Evolutionary conservation across 2,113 vertebrate species (phyloP).

Genomic region (Strix uralensis): DNA sequence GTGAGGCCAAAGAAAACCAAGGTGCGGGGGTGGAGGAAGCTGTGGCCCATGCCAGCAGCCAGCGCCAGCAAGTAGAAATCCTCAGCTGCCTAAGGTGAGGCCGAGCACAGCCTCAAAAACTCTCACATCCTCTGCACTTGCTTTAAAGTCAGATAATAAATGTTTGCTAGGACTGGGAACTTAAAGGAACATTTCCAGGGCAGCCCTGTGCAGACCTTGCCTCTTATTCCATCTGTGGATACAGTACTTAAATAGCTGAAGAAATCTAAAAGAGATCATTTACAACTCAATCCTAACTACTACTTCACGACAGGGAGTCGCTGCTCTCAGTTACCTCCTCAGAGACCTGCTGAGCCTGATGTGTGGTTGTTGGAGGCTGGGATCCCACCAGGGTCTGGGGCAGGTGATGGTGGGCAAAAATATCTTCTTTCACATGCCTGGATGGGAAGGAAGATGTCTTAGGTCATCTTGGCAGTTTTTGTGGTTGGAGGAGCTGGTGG

Average conservation of each 20-base stretch:
- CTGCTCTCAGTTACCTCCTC: background rate
- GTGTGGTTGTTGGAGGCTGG: background rate
- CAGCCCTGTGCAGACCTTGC: background rate
- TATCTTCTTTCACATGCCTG: background rate
- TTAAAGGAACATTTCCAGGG: background rate
- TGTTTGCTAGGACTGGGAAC: background rate
- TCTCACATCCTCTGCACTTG: background rate
- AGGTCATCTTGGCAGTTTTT: background rate
- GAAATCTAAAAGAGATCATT: background rate
- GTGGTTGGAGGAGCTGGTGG: background rate
- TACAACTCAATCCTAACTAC: background rate
- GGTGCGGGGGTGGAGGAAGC: background rate
- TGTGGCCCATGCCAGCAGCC: background rate
- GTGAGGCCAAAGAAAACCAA: background rate
- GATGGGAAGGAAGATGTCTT: background rate
- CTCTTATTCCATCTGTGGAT: background rate
- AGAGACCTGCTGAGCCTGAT: background rate
- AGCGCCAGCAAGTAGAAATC: background rate
- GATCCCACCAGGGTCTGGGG: background rate
- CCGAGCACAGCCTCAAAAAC: background rate
- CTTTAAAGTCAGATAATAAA: background rate
- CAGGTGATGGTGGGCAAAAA: background rate
- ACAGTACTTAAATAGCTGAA: background rate
- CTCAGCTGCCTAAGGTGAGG: background rate
- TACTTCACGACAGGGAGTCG: background rate